phyloP scores from a whole-genome alignment of 2,888 invertebrate species.

The Chrysolina americana region DNA sequence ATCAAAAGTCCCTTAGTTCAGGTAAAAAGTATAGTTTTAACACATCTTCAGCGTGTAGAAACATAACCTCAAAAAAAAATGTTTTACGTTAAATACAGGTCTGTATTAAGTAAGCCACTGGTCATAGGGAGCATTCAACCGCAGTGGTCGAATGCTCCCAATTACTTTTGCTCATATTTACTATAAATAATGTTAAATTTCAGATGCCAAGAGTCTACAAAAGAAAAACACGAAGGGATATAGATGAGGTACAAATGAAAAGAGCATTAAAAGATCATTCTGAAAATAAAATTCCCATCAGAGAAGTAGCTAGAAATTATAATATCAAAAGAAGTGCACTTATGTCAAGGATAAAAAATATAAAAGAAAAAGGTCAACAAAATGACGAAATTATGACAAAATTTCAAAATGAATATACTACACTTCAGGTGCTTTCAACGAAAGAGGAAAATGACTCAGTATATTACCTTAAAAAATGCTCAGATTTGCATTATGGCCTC shows the following conservation, averaged over 20 bases:
- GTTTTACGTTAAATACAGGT: neutral
- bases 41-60: neutral
- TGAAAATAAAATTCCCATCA: slow-evolving; percentile 18
- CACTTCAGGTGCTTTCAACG: slow-evolving; percentile 50
- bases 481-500: slow-evolving; percentile 56
- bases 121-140: neutral
- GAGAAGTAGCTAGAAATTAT: slow-evolving; percentile 25
- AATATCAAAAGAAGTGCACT: slow-evolving; percentile 28
- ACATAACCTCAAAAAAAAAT: neutral
- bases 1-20: neutral
- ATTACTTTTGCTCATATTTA: slow-evolving; percentile 7
- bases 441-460: slow-evolving; percentile 49
- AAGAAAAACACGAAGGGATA: slow-evolving; percentile 3
- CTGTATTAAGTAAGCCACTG: neutral
- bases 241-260: slow-evolving; percentile 20
- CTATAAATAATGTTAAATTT: slow-evolving; percentile 5
- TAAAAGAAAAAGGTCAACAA: too few relatives aligned
- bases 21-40: neutral
- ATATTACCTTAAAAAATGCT: slow-evolving; percentile 48
- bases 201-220: slow-evolving; percentile 20
- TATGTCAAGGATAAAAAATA: slow-evolving; percentile 25
- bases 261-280: slow-evolving; percentile 4
- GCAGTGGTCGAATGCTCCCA: neutral
- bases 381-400: slow-evolving; percentile 29
- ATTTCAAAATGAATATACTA: slow-evolving; percentile 46